Evolutionary conservation across 64 coral and sea anemone species (phyloP).

Genomic region (Dendrophyllia cribrosa): DNA sequence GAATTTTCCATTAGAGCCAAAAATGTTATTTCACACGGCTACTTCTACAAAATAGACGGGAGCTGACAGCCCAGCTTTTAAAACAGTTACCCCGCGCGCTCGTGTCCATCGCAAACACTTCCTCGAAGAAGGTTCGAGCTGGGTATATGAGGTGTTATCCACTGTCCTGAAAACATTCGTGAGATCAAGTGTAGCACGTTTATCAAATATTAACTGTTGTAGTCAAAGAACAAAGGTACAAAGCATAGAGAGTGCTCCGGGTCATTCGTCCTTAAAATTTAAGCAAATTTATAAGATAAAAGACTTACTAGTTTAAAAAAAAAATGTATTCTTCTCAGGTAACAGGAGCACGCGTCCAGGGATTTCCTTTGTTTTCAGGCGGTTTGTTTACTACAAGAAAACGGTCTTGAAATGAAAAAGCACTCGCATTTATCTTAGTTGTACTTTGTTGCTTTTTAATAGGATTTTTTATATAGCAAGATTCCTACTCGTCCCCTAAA

Average conservation of each 20-base stretch:
- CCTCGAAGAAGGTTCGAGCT: background rate
- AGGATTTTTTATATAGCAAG: background rate
- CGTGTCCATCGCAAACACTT: background rate
- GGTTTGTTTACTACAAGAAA: background rate
- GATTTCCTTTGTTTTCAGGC: background rate
- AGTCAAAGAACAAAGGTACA: conserved; percentile 44
- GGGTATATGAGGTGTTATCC: background rate
- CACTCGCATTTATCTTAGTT: conserved; percentile 18
- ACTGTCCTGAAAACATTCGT: background rate
- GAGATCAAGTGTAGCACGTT: conserved; percentile 43
- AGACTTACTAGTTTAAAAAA: conserved; percentile 17
- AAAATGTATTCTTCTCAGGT: conserved; percentile 18
- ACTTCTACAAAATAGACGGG: conserved; percentile 9
- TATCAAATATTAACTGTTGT: conserved; percentile 48
- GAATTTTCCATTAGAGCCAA: conserved; percentile 82
- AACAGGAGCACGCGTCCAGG: conserved; percentile 19
- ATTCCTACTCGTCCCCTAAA: too few species aligned
- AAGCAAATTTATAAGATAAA: conserved; percentile 39
- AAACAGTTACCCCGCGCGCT: conserved; percentile 5
- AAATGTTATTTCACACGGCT: conserved; percentile 76
- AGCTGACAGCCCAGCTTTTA: conserved; percentile 19
- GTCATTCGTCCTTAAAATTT: conserved; percentile 67
- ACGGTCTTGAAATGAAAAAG: conserved; percentile 4
- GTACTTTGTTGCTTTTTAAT: background rate
- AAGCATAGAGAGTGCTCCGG: conserved; percentile 25